Evolutionary conservation across 1,140 invertebrate species (phyloP), one percentile per base, ranked within the genome.

Genomic region (Caerostris extrusa): DNA sequence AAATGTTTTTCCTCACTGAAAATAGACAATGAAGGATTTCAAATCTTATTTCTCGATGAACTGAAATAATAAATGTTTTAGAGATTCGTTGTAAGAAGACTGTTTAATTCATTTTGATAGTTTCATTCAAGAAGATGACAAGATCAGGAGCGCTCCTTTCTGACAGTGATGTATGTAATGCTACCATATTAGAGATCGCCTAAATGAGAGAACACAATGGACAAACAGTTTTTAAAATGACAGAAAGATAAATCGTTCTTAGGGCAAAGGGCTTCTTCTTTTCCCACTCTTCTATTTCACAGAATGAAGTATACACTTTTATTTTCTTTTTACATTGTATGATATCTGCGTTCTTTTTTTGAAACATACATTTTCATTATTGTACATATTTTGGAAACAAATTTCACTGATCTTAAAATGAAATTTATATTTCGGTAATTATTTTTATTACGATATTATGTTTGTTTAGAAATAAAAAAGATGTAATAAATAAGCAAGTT

Each of bases 121-220:
- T 34, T 77, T 77, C 71, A 77, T 77, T 77, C 71, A 77, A 8
- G 34, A 12, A 50, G 71, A 50, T 77, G 34, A 10, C 71, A 77
- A 50, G 34, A 77, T 77, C 50, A 53, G 10, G 50, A 77, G 10
- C 3, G 50, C 71, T 77, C 71, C 50, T 77, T 50, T 50, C 19
- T 77, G 50, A 50, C 71, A 77, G 34, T 77, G 71, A 77, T 77
- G 34, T 53, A 77, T 77, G 12, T 50, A 77, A 77, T 50, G 34
- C 71, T 8, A 77, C 34, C 34, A 77, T 53, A 77, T 77, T 77
- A 77, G 71, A 50, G 34, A 77, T 77, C 7, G 12, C 71, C 34
- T 77, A 50, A 77, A 77, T 77, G 71, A 77, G 71, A 53, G 34
- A 12, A 77, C 34, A 77, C 71, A 77, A 77, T 77, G 71, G 71